Percentiles rank a stretch among this genome's conserved stretches.
Evolutionary conservation across 2,888 invertebrate species (phyloP).

Genomic region (Drosophila lutescens): DNA sequence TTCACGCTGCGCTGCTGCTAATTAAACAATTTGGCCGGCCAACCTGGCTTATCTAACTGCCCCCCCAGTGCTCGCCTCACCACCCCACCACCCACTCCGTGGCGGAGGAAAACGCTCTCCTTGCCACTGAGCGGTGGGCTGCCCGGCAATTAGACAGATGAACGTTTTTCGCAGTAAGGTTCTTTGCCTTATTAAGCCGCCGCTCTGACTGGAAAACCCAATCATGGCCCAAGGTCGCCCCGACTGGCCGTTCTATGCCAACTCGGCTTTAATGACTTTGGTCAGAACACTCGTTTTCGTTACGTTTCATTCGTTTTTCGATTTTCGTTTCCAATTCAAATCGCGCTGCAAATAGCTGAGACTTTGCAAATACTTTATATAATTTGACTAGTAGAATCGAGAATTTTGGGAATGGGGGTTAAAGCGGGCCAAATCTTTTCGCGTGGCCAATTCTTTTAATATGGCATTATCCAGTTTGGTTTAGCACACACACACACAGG

Average conservation of each 20-base stretch:
- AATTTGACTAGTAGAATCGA: slow-evolving; percentile 46
- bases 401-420: slow-evolving; percentile 22
- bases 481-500: neutral
- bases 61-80: slow-evolving; percentile 12
- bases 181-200: slow-evolving; percentile 71
- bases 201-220: slow-evolving; percentile 57
- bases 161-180: slow-evolving; percentile 61
- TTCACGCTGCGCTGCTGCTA: slow-evolving; percentile 55
- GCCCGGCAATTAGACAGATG: slow-evolving; percentile 45
- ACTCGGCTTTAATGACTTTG: slow-evolving; percentile 69
- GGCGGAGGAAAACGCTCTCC: slow-evolving; percentile 41
- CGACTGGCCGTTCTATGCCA: slow-evolving; percentile 66
- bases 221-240: slow-evolving; percentile 69
- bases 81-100: slow-evolving; percentile 54
- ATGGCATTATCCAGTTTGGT: slow-evolving; percentile 32
- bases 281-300: slow-evolving; percentile 63
- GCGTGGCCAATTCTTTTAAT: slow-evolving; percentile 32
- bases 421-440: slow-evolving; percentile 24
- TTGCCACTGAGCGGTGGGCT: slow-evolving; percentile 21
- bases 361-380: slow-evolving; percentile 24
- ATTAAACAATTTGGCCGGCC: slow-evolving; percentile 53
- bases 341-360: slow-evolving; percentile 18
- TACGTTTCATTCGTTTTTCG: slow-evolving; percentile 48
- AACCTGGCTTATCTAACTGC: slow-evolving; percentile 22
- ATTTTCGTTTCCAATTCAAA: slow-evolving; percentile 51